A percentile compares a stretch with the other conserved stretches of the same genome.
Conservation (phyloP, 2,797 vertebrate genomes). For the Tarsius wallacei region DNA sequence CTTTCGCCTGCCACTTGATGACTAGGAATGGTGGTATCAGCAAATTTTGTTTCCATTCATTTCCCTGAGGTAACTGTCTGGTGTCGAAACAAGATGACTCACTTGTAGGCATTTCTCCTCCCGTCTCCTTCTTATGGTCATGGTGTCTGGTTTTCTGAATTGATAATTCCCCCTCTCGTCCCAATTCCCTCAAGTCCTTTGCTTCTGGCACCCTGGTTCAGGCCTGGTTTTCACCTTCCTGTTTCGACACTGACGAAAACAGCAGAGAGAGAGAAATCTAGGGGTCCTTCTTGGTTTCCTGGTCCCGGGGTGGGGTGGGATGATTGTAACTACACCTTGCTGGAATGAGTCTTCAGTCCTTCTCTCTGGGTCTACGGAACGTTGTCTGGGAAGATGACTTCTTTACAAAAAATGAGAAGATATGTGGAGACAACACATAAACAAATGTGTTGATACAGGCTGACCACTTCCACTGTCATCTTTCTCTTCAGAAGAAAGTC, state of each 20-base stretch:
- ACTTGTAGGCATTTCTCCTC: slow-evolving; percentile 65
- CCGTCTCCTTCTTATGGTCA: slow-evolving; percentile 79
- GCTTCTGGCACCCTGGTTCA: slow-evolving; percentile 66
- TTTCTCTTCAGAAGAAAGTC: neutral
- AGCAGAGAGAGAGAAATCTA: slow-evolving; percentile 51
- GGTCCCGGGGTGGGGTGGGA: neutral
- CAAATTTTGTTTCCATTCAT: slow-evolving; percentile 1
- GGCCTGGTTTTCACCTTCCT: slow-evolving; percentile 75
- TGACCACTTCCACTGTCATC: neutral
- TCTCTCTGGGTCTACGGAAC: neutral
- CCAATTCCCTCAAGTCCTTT: neutral
- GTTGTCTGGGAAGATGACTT: neutral
- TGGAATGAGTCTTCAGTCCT: neutral
- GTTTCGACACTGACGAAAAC: slow-evolving; percentile 74
- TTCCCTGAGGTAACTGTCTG: slow-evolving; percentile 75
- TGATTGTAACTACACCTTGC: neutral
- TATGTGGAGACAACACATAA: neutral
- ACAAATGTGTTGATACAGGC: neutral
- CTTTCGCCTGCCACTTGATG: neutral
- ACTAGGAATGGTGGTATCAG: slow-evolving; percentile 44
- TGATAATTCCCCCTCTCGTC: slow-evolving; percentile 82
- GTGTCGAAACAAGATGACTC: slow-evolving; percentile 77
- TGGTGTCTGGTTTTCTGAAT: slow-evolving; percentile 86
- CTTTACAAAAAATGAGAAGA: neutral
- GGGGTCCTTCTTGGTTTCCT: neutral